Conservation (phyloP, 2,797 vertebrate genomes). For the Anguilla pacifica region DNA sequence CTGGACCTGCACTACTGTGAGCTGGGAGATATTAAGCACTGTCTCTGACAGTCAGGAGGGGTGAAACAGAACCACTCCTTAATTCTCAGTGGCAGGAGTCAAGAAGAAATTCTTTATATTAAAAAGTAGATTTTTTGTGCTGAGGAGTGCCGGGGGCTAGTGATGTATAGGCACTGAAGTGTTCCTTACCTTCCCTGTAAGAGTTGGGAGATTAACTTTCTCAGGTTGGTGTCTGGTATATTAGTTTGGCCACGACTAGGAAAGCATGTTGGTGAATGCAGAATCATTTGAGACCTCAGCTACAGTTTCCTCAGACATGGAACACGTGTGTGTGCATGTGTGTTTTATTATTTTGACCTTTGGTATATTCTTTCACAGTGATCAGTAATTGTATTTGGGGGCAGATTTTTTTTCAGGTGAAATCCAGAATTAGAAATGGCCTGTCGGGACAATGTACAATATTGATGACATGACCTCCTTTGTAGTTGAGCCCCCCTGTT, state of each 20-base stretch:
- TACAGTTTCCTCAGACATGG: constrained; percentile 4
- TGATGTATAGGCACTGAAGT: constrained; percentile 28
- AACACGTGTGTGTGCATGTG: background rate
- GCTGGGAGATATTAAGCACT: too few species aligned
- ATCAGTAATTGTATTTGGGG: background rate
- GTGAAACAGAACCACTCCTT: background rate
- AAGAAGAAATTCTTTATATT: background rate
- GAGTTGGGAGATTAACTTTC: background rate
- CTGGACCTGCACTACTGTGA: too few species aligned
- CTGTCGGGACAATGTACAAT: background rate
- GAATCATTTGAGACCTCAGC: background rate
- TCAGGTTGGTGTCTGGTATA: background rate
- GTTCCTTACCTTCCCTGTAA: background rate
- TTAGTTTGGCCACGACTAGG: background rate
- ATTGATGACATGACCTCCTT: constrained; percentile 8
- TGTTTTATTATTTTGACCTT: background rate
- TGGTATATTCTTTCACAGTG: background rate
- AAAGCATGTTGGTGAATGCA: background rate
- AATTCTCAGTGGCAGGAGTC: constrained; percentile 4
- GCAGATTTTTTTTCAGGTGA: background rate
- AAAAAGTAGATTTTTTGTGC: background rate
- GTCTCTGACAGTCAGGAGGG: too few species aligned
- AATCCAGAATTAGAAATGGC: background rate
- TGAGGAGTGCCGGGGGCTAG: background rate
- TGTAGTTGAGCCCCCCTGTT: background rate